Base-by-base conservation (phyloP, 1,140 invertebrate genomes). In the Eulimnadia texana region DNA sequence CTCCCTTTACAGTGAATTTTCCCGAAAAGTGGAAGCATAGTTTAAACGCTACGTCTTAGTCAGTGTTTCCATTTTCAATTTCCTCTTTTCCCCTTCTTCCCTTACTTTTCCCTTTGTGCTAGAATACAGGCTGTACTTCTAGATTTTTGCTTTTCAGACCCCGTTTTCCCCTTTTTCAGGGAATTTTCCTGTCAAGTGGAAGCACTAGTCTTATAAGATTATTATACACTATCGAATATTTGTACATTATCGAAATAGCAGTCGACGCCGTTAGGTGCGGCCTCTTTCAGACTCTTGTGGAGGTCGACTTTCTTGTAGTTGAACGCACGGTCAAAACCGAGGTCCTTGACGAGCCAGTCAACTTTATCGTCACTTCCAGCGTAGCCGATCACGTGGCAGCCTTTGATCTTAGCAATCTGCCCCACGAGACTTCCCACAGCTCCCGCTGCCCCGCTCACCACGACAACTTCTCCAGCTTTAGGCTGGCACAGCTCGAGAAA, bases 181-280 rank as follows among this genome's bases (percentile, higher is more conserved):
- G n/a, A n/a, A n/a, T n/a, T n/a, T n/a, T n/a, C n/a, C n/a, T n/a
- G n/a, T n/a, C n/a, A n/a, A n/a, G n/a, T n/a, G n/a, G n/a, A n/a
- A n/a, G n/a, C n/a, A n/a, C n/a, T n/a, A n/a, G n/a, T n/a, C n/a
- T n/a, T n/a, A n/a, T n/a, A n/a, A n/a, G n/a, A n/a, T n/a, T n/a
- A n/a, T n/a, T n/a, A n/a, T n/a, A n/a, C n/a, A n/a, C n/a, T n/a
- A n/a, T n/a, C n/a, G n/a, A n/a, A n/a, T n/a, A n/a, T n/a, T n/a
- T n/a, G 67, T 73, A 84, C 84, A 72, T 86, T 86, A 67, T 86
- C 84, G 72, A 86, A 86, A 67, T 85, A 86, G 64, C 81, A 82
- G 66, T 86, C 82, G 1, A 86, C 71, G 29, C 81, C 82, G 13
- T 83, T 72, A 0, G 83, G 82, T n/a, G 82, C 83, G 25, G 71